Percentiles rank a stretch among this genome's conserved stretches.
phyloP scores from a whole-genome alignment of 2,113 vertebrate genomes.

The Syngnathoides biaculeatus region DNA sequence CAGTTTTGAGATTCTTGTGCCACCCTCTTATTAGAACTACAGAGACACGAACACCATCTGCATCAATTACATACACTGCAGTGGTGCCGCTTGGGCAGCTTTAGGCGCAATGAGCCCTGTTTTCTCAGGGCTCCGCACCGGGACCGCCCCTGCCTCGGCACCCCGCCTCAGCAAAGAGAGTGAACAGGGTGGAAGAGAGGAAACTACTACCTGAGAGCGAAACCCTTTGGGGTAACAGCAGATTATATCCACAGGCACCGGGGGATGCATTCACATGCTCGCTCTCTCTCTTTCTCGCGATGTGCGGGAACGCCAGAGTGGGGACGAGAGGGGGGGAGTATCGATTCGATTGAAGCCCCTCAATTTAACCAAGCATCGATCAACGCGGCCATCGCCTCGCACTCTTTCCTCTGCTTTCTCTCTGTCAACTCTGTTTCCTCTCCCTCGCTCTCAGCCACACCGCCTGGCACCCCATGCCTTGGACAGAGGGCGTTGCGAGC shows the following conservation, averaged over 20 bases:
- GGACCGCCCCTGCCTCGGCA: conserved; percentile 75
- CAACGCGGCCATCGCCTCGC: conserved; percentile 70
- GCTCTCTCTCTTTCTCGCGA: conserved; percentile 56
- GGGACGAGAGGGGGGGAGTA: conserved; percentile 58
- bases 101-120: conserved; percentile 62
- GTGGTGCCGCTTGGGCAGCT: conserved; percentile 70
- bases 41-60: conserved; percentile 75
- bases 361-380: conserved; percentile 77
- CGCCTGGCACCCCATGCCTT: conserved; percentile 48
- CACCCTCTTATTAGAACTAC: conserved; percentile 42
- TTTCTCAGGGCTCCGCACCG: conserved; percentile 84
- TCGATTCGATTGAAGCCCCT: conserved; percentile 68
- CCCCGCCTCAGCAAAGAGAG: conserved; percentile 86
- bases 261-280: conserved; percentile 61
- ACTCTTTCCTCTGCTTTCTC: conserved; percentile 69
- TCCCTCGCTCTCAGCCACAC: conserved; percentile 69
- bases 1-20: conserved; percentile 61
- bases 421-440: conserved; percentile 73
- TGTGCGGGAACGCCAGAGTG: conserved; percentile 67
- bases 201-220: conserved; percentile 90
- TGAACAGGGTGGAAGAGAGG: conserved; percentile 86
- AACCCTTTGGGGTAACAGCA: conserved; percentile 76
- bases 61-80: conserved; percentile 51
- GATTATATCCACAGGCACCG: conserved; percentile 71
- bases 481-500: conserved; percentile 54